A percentile compares a stretch with the other conserved stretches of the same genome.
phyloP scores from a whole-genome alignment of 2,797 vertebrate genomes.

The Chloroceryle inda region DNA sequence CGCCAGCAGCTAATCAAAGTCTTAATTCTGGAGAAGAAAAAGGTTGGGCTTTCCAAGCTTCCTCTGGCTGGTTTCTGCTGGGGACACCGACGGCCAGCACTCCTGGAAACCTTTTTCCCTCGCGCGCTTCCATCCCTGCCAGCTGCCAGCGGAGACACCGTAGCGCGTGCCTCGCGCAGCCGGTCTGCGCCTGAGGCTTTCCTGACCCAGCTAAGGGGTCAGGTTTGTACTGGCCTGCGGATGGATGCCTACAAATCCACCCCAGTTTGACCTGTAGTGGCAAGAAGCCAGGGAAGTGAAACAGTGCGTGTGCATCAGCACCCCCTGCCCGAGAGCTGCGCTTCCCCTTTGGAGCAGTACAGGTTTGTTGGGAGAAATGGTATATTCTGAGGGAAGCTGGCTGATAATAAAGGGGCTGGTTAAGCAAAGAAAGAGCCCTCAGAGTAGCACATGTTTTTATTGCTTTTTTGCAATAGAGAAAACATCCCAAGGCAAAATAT shows the following conservation, averaged over 20 bases:
- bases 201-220: not conserved
- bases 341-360: not conserved
- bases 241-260: not conserved
- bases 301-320: fast-evolving
- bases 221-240: not conserved
- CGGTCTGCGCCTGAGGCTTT: fast-evolving
- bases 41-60: not conserved
- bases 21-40: slow-evolving; percentile 59
- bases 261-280: too few species aligned
- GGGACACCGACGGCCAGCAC: not conserved
- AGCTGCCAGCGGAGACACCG: fast-evolving
- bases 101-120: not conserved
- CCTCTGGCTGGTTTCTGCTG: not conserved
- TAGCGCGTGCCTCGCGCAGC: fast-evolving
- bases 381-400: not conserved
- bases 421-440: slow-evolving; percentile 22
- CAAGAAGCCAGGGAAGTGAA: not conserved
- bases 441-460: slow-evolving; percentile 42
- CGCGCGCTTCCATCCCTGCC: fast-evolving
- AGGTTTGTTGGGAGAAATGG: not conserved
- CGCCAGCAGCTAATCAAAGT: slow-evolving; percentile 65
- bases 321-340: not conserved
- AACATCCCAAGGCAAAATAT: slow-evolving; percentile 49
- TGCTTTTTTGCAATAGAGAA: slow-evolving; percentile 19
- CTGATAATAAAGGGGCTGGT: slow-evolving; percentile 13